Conservation (phyloP, 2,113 vertebrate genomes). For the Phalacrocorax brasilianus region DNA sequence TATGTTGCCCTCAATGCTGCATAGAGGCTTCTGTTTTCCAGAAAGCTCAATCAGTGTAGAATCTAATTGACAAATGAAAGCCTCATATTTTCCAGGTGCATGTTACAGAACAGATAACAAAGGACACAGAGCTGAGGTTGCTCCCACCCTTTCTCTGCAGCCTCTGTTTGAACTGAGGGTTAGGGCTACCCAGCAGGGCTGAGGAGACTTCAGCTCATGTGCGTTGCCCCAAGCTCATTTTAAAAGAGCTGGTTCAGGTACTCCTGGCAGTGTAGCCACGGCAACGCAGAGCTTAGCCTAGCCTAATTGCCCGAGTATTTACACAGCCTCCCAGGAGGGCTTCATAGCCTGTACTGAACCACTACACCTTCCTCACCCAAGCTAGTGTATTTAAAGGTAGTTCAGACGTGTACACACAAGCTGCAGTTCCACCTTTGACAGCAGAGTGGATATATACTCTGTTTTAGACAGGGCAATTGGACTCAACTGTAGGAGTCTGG, state of each 20-base stretch:
- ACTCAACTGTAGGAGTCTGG: background rate
- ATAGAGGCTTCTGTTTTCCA: background rate
- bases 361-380: background rate
- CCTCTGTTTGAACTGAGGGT: background rate
- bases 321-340: background rate
- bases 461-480: fast-evolving
- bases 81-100: background rate
- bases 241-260: background rate
- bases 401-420: fast-evolving
- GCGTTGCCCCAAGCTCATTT: fast-evolving
- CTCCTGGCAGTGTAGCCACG: background rate
- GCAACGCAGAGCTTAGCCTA: background rate
- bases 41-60: background rate
- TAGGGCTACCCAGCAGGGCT: background rate
- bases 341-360: background rate
- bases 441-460: background rate
- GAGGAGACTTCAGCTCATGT: fast-evolving
- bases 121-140: background rate
- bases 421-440: background rate
- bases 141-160: background rate
- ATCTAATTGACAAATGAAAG: background rate
- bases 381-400: background rate
- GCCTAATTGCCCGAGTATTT: background rate
- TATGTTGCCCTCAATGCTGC: background rate
- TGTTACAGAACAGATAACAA: background rate